Base-by-base conservation (phyloP, 2,888 invertebrate species). In the Mythimna impura region DNA sequence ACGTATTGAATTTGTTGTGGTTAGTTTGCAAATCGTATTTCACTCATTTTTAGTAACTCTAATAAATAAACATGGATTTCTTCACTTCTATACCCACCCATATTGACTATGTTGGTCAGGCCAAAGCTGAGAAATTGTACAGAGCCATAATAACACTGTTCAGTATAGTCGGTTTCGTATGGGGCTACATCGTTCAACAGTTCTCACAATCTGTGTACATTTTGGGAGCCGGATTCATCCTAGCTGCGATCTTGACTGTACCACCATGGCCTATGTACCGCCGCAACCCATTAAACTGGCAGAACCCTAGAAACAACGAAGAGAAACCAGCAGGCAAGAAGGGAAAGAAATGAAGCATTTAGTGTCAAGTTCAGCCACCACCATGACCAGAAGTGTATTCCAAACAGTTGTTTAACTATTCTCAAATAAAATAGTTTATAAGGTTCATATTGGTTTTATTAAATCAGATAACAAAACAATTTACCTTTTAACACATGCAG, bases 201-300 rank as follows among this genome's bases (percentile, higher is more conserved):
- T 99, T 99, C 92, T 99, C 99, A 0, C 99, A 99, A 92, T 99
- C 99, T 1, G 98, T 99, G 47, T 99, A 99, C 89, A 98, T 99
- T 89, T 96, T 99, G 65, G 98, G 98, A 50, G 99, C 98, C 87
- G 99, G 99, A 80, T 99, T 99, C 90, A 96, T 98, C 2, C 94
- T 99, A 80, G 99, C 99, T 61, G 97, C 98, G 57, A 94, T 99
- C 89, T 93, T 99, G 61, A 99, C 99, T 0, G 97, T 99, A 87
- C 99, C 99, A 40, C 99, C 99, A n/a, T 99, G 99, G 99, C 99
- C 99, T 0, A 98, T 99, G 97, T 99, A 99, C 90, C 97, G 99
- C 80, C 97, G 97, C 80, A 98, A 98, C 90, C 98, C 99, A 3
- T 95, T 99, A 8, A 98, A 98, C 80, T 99, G 99, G 99, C 99